Conservation (phyloP, 2,113 vertebrate genomes). For the Pedionomus torquatus region DNA sequence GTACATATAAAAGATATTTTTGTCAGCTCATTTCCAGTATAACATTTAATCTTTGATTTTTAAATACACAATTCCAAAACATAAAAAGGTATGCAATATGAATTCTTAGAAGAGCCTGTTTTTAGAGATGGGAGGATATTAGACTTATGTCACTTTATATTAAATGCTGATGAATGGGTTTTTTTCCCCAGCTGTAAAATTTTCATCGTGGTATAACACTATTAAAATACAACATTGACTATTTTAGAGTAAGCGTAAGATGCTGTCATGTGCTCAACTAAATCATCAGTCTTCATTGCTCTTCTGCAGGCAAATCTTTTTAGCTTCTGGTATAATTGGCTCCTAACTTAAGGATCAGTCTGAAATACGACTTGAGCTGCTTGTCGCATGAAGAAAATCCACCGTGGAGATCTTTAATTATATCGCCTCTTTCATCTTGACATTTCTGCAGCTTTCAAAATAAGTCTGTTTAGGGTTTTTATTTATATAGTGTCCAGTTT, state of each 20-base stretch:
- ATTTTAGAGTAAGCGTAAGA: neutral
- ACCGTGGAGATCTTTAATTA: neutral
- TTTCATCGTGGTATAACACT: neutral
- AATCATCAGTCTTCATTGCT: neutral
- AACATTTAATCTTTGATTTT: neutral
- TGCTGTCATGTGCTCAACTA: neutral
- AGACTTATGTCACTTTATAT: neutral
- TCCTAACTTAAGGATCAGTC: neutral
- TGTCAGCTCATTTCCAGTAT: neutral
- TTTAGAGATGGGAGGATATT: neutral
- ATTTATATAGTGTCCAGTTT: neutral
- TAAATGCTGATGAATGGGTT: neutral
- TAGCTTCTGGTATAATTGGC: neutral
- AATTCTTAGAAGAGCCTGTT: neutral
- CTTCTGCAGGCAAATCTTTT: neutral
- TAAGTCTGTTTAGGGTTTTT: neutral
- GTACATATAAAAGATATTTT: neutral
- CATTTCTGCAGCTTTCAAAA: neutral
- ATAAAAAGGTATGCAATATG: too few relatives aligned
- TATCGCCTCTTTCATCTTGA: neutral
- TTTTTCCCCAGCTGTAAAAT: neutral
- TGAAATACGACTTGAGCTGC: neutral
- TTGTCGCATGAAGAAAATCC: neutral
- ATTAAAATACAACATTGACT: neutral
- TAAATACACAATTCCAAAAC: too few relatives aligned